Conservation (phyloP, 2,888 invertebrate species). For the Orchesella flavescens region DNA sequence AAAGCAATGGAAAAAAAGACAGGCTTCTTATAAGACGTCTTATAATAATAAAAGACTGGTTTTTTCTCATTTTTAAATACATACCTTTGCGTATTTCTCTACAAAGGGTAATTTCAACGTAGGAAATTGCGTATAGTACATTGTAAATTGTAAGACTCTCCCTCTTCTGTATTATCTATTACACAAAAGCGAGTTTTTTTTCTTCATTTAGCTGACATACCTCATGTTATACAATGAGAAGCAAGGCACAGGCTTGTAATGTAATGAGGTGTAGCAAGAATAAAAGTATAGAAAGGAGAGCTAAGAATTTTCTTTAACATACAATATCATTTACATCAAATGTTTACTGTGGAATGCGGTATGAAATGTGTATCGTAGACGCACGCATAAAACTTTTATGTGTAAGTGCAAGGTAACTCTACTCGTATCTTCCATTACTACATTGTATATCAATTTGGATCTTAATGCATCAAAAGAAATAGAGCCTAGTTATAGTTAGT, state of each 20-base stretch:
- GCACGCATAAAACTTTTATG: neutral
- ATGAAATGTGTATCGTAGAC: constrained; percentile 8
- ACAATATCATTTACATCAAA: constrained; percentile 36
- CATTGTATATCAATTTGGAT: too few relatives aligned
- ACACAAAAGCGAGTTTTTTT: neutral
- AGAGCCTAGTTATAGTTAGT: too few relatives aligned
- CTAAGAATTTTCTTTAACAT: constrained; percentile 49
- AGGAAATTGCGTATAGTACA: constrained; percentile 2
- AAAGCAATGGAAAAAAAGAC: neutral
- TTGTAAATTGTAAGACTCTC: neutral
- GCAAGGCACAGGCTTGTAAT: neutral
- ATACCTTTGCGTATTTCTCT: constrained; percentile 11
- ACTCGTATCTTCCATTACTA: too few relatives aligned
- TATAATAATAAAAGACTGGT: neutral
- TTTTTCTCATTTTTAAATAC: constrained; percentile 17
- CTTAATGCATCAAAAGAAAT: too few relatives aligned
- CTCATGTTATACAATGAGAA: neutral
- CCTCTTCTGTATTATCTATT: neutral
- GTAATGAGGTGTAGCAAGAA: neutral
- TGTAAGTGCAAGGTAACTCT: constrained; percentile 30
- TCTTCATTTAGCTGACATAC: neutral
- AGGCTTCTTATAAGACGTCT: neutral
- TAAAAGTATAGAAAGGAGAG: too few relatives aligned
- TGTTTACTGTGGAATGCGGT: constrained; percentile 45
- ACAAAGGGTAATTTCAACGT: constrained; percentile 9